A percentile compares a stretch with the other conserved stretches of the same genome.
phyloP scores from a whole-genome alignment of 2,113 vertebrate genomes.

The Dipodomys stephensi region DNA sequence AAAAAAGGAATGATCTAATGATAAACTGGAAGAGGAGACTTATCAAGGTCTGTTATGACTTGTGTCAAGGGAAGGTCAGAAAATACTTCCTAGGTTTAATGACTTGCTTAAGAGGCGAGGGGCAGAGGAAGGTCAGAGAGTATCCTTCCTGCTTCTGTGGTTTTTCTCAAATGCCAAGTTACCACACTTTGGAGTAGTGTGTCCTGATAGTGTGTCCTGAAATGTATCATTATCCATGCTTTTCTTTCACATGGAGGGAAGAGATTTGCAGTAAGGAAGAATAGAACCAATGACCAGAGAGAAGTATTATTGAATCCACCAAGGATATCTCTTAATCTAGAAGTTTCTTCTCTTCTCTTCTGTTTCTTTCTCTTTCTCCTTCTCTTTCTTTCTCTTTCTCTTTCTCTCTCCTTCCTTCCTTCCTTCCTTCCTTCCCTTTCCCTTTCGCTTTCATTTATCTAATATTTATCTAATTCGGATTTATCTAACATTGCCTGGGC shows the following conservation, averaged over 20 bases:
- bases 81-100: neutral
- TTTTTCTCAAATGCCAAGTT: constrained; percentile 7
- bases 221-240: constrained; percentile 41
- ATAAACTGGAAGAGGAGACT: neutral
- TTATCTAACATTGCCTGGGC: too few species aligned
- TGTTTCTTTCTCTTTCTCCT: too few species aligned
- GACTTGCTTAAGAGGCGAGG: neutral
- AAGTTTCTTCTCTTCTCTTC: neutral
- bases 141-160: constrained; percentile 39
- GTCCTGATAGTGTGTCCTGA: neutral
- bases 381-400: too few species aligned
- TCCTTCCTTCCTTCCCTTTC: too few species aligned
- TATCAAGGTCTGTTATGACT: neutral
- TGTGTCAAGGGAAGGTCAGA: neutral
- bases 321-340: constrained; percentile 19
- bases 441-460: too few species aligned
- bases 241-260: constrained; percentile 54
- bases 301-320: constrained; percentile 14
- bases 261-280: constrained; percentile 46
- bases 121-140: neutral
- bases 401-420: too few species aligned
- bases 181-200: neutral
- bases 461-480: neutral
- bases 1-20: neutral
- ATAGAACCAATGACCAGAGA: constrained; percentile 45